Evolutionary conservation across 1,140 invertebrate genomes (phyloP), one percentile per base, ranked within the genome.

Genomic region (Cecropterus lyciades): DNA sequence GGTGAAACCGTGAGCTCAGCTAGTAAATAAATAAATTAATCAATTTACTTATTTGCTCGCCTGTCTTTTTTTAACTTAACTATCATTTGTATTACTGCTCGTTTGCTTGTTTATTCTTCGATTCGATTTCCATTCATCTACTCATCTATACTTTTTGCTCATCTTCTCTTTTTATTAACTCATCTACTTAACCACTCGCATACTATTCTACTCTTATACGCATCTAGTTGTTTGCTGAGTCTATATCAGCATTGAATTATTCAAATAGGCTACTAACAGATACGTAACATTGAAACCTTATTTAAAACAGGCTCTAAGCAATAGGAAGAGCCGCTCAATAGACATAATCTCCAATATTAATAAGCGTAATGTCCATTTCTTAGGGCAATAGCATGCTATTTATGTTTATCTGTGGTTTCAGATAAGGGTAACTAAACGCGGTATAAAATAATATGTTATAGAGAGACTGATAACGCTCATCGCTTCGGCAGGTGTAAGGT

Each of bases 361-460:
- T 55, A 55, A 55, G 52, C 30, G 52, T 40, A 40, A 55, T 55
- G 52, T 55, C 30, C 52, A 55, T 55, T 55, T 55, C 52, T 40
- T 15, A 55, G 33, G 33, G 52, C 33, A 73, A 70, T 67, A 37
- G 53, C 33, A 24, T 24, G 57, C 68, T 17, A 70, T 73, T 65
- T 70, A 73, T 59, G 43, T 70, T 73, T 73, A 70, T 73, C 72
- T 70, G 53, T 65, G 52, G 33, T 13, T 24, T 17, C 15, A 24
- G 62, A 72, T 72, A 65, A 59, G 55, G 55, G 30, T 53, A 64
- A 52, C 62, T 72, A 56, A 49, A 67, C 60, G 51, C 9, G 59
- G 40, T 62, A 64, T 63, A 67, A 70, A 73, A 65, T 73, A 73
- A 70, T 70, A 60, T 67, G 68, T 73, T 64, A 52, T 52, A 17